Evolutionary conservation across 2,797 vertebrate species (phyloP).

Genomic region (Pempheris klunzingeri): DNA sequence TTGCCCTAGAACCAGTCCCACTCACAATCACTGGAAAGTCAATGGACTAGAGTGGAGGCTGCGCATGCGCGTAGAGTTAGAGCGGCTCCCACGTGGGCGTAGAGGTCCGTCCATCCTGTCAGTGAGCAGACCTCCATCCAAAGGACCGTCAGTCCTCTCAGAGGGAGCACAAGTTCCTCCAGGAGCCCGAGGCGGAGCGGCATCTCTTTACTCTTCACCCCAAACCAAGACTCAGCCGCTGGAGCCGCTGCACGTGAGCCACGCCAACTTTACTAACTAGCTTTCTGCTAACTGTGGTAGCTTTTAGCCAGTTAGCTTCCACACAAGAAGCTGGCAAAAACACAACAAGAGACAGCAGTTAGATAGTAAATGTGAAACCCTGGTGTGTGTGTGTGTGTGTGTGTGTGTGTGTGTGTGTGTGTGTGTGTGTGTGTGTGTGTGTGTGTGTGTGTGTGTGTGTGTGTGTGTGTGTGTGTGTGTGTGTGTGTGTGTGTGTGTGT

Average conservation of each 20-base stretch:
- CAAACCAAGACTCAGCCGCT: background rate
- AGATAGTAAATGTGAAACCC: background rate
- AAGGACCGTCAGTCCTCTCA: background rate
- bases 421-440: background rate
- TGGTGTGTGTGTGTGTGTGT: conserved; percentile 8
- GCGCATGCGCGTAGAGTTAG: conserved; percentile 65
- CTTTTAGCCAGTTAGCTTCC: conserved; percentile 23
- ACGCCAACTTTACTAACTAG: conserved; percentile 20
- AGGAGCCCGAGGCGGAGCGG: background rate
- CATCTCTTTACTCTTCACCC: background rate
- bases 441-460: conserved; percentile 9
- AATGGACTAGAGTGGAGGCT: rapidly evolving
- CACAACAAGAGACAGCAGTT: too few species aligned
- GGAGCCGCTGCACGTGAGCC: conserved; percentile 51
- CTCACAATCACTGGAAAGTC: background rate
- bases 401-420: background rate
- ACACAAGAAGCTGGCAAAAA: background rate
- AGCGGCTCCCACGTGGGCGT: conserved; percentile 49
- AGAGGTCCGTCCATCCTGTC: conserved; percentile 7
- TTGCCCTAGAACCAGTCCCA: background rate
- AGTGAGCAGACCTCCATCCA: background rate
- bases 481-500: conserved; percentile 1
- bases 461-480: background rate
- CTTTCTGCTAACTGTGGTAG: conserved; percentile 50
- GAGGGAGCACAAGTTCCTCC: background rate